Evolutionary conservation across 2,888 invertebrate genomes (phyloP), one percentile per base, ranked within the genome.

Genomic region (Drosophila kuntzei): DNA sequence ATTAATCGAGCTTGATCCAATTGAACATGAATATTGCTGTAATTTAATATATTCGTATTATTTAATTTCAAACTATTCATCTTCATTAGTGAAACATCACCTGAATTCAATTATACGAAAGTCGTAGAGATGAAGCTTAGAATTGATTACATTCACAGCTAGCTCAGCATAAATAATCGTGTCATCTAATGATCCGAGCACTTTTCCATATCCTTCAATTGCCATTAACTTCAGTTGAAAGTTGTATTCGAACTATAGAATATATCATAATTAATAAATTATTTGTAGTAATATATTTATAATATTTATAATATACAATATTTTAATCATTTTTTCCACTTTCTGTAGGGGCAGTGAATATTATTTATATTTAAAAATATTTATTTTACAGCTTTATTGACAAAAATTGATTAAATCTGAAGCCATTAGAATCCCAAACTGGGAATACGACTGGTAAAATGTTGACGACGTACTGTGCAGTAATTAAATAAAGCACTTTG

Each of bases 21-120:
- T 78, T 91, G 90, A 6, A 92, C 91, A 34, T 89, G 80, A 60
- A 92, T 91, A 58, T 92, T 89, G 36, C 92, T 92, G 66, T 44
- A 51, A 80, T 32, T n/a, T 7, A 61, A 53, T 54, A 58, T 7
- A 14, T 20, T 6, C 3, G 18, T 18, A 16, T 50, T 34, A 34
- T 50, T 34, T 8, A 14, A 55, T 22, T 46, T 3, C 11, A 11
- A 4, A 18, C 1, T 2, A 7, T 1, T 3, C 5, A 14, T 18
- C 0, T 14, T 2, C 5, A 20, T 1, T 22, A 18, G 76, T 74
- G 12, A 18, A 44, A 18, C 34, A 18, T 14, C 71, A 92, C 91
- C 91, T 90, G 69, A 92, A 91, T 46, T 89, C 87, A 32, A 87
- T 81, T 49, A 92, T 91, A 43, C 91, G 90, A 73, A 92, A 92